Conservation (phyloP, 1,140 invertebrate species). For the Eupristina koningsbergeri region DNA sequence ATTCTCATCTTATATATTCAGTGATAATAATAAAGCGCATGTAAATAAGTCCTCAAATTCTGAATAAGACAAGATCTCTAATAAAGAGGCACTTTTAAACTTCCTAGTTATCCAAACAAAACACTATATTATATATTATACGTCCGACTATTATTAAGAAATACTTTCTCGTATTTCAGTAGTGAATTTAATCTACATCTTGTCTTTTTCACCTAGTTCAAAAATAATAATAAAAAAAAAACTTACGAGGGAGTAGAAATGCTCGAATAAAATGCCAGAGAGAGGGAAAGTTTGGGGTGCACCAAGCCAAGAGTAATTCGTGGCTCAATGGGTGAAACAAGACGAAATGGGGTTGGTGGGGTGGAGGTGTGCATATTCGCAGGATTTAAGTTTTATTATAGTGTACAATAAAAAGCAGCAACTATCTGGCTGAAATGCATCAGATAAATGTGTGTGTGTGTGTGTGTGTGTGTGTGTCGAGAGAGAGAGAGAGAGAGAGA, state of each 20-base stretch:
- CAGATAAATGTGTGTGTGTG: no score
- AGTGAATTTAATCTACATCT: background rate
- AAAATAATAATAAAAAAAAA: background rate
- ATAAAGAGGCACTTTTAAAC: background rate
- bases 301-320: background rate
- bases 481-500: background rate
- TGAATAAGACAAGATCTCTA: background rate
- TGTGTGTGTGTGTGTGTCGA: no score
- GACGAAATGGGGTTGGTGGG: background rate
- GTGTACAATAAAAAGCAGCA: background rate
- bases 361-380: background rate
- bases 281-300: background rate
- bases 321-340: background rate
- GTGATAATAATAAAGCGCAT: background rate
- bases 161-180: background rate
- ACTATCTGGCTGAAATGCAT: background rate
- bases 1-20: background rate
- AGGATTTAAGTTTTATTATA: background rate
- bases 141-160: background rate
- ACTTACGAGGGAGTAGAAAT: background rate
- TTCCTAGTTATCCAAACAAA: background rate
- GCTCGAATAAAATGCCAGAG: background rate
- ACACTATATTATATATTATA: background rate
- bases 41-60: background rate
- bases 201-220: background rate